Evolutionary conservation across 1,140 invertebrate genomes (phyloP).

Genomic region (Neomicropteryx cornuta): DNA sequence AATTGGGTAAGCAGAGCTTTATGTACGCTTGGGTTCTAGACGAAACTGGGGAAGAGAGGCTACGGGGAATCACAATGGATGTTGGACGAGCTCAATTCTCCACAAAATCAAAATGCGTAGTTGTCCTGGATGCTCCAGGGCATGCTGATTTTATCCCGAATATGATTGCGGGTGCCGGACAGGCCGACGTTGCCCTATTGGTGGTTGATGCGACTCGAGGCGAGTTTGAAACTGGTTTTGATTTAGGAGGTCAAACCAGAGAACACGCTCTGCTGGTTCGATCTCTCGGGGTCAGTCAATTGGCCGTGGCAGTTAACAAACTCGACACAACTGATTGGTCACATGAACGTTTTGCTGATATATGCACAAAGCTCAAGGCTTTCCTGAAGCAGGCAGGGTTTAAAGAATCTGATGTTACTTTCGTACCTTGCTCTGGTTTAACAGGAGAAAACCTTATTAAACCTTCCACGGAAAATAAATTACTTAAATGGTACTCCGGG

Average conservation of each 20-base stretch:
- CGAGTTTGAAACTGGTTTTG: constrained; percentile 98
- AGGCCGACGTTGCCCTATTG: constrained; percentile 92
- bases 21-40: constrained; percentile 99
- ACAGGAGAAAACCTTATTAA: constrained; percentile 85
- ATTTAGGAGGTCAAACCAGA: constrained; percentile 92
- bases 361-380: constrained; percentile 69
- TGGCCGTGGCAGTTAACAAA: constrained; percentile 81
- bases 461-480: constrained; percentile 49
- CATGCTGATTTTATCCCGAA: constrained; percentile 99
- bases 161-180: constrained; percentile 95
- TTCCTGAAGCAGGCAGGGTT: constrained; percentile 95
- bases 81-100: constrained; percentile 90
- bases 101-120: constrained; percentile 75
- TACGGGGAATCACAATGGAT: constrained; percentile 88
- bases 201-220: constrained; percentile 93
- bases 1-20: constrained; percentile 96
- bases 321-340: constrained; percentile 73
- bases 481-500: constrained; percentile 81
- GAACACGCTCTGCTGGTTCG: constrained; percentile 89
- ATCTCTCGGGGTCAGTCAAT: constrained; percentile 81
- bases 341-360: constrained; percentile 75
- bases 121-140: constrained; percentile 91
- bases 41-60: constrained; percentile 95
- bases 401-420: constrained; percentile 77
- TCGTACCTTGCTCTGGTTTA: constrained; percentile 92